phyloP scores from a whole-genome alignment of 2,888 invertebrate species.

The Gortyna flavago region DNA sequence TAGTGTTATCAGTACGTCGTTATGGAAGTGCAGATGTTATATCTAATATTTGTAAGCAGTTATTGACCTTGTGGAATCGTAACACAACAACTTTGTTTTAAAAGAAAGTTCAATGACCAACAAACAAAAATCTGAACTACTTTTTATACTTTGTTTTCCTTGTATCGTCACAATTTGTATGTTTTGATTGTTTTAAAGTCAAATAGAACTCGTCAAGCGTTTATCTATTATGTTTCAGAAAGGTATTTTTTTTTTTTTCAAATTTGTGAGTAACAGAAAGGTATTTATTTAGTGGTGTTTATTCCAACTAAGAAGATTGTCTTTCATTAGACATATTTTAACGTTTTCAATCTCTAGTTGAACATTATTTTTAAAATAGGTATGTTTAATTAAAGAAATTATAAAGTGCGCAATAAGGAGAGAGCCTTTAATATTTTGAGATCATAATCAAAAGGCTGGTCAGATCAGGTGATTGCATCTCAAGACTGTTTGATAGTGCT shows the following conservation, averaged over 20 bases:
- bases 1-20: slow-evolving; percentile 47
- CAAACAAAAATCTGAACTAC: slow-evolving; percentile 30
- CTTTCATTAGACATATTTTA: not conserved
- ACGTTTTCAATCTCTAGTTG: too few species aligned
- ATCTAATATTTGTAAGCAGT: slow-evolving; percentile 39
- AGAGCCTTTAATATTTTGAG: slow-evolving; percentile 17
- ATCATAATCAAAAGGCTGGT: slow-evolving; percentile 2
- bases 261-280: not conserved
- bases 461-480: slow-evolving; percentile 36
- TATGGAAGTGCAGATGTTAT: slow-evolving; percentile 48
- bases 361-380: too few species aligned
- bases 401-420: not conserved
- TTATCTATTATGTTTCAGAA: not conserved
- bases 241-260: too few species aligned
- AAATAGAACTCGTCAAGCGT: not conserved
- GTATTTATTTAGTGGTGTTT: not conserved
- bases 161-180: slow-evolving; percentile 18
- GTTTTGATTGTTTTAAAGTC: slow-evolving; percentile 23
- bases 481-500: slow-evolving; percentile 42
- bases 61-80: slow-evolving; percentile 53
- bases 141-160: slow-evolving; percentile 38
- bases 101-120: slow-evolving; percentile 60
- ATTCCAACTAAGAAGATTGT: not conserved
- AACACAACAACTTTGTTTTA: slow-evolving; percentile 50
- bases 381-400: too few species aligned